A percentile compares a stretch with the other conserved stretches of the same genome.
phyloP scores from a whole-genome alignment of 2,113 vertebrate species.

The Phocoena sinus region DNA sequence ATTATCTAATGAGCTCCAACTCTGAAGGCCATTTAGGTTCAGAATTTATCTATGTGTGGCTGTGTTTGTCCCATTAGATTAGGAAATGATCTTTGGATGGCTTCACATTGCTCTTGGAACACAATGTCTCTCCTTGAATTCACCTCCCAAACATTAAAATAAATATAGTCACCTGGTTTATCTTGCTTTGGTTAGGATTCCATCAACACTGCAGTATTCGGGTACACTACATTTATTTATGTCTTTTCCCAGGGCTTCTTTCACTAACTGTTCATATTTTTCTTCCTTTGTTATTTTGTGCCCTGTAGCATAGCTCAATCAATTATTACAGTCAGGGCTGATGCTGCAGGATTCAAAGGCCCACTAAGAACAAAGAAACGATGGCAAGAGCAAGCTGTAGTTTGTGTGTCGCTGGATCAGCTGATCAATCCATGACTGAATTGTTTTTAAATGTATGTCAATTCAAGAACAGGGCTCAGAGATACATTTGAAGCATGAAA shows the following conservation, averaged over 20 bases:
- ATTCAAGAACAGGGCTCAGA: constrained; percentile 1
- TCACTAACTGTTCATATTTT: constrained; percentile 62
- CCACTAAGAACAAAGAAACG: neutral
- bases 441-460: constrained; percentile 45
- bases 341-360: constrained; percentile 58
- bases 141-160: constrained; percentile 46
- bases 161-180: constrained; percentile 50
- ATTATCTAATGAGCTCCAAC: constrained; percentile 23
- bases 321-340: constrained; percentile 46
- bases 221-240: constrained; percentile 63
- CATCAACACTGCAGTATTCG: constrained; percentile 56
- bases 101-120: constrained; percentile 23
- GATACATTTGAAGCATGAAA: constrained; percentile 9
- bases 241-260: constrained; percentile 22
- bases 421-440: constrained; percentile 38
- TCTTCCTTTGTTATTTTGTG: constrained; percentile 68
- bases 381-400: neutral
- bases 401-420: neutral
- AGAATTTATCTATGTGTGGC: neutral
- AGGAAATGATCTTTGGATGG: constrained; percentile 15
- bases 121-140: constrained; percentile 68
- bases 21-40: neutral
- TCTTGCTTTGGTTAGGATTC: constrained; percentile 61
- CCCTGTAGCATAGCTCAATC: constrained; percentile 47
- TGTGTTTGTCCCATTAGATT: constrained; percentile 5